Percentiles rank a stretch among this genome's conserved stretches.
Conservation (phyloP, 1,140 invertebrate genomes). For the Scaptomyza pallida region DNA sequence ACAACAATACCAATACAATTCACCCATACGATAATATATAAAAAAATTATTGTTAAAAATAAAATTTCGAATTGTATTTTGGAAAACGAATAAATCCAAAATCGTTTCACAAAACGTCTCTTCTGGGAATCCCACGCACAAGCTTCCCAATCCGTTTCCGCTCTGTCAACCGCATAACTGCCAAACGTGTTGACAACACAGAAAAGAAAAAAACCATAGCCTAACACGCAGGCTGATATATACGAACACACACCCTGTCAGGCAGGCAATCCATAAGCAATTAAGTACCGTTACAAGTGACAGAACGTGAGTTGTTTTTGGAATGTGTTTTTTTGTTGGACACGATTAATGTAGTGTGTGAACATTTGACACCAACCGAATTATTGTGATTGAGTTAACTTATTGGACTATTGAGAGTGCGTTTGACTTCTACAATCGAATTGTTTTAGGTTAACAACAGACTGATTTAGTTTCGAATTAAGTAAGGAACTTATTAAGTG, state of each 20-base stretch:
- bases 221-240: constrained; percentile 62
- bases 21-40: background rate
- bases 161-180: constrained; percentile 34
- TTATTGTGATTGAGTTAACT: constrained; percentile 75
- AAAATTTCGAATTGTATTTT: background rate
- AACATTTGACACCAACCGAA: constrained; percentile 52
- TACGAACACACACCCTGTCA: constrained; percentile 40
- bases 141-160: constrained; percentile 35
- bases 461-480: constrained; percentile 39
- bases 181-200: constrained; percentile 25
- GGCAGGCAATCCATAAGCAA: constrained; percentile 71
- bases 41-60: background rate
- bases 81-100: background rate
- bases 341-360: constrained; percentile 7
- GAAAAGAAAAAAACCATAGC: constrained; percentile 43
- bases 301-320: constrained; percentile 31
- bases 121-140: background rate
- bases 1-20: background rate
- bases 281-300: constrained; percentile 62
- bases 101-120: background rate
- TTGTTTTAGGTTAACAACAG: constrained; percentile 39
- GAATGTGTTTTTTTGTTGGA: constrained; percentile 14
- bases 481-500: constrained; percentile 4
- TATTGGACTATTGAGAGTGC: constrained; percentile 19
- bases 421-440: constrained; percentile 42